Conservation (phyloP, 2,888 invertebrate genomes). For the Habrosyne pyritoides region DNA sequence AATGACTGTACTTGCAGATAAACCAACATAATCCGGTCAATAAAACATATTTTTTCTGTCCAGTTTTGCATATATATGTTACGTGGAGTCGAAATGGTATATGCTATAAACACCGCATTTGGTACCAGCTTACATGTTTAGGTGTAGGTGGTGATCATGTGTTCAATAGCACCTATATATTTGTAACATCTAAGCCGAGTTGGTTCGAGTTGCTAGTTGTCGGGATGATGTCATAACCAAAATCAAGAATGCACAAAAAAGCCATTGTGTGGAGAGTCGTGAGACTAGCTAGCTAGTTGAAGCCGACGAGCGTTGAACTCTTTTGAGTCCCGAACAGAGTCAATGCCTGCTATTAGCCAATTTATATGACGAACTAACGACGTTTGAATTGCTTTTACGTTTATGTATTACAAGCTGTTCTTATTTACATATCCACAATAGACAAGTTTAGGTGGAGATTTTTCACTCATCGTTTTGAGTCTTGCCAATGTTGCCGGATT, state of each 20-base stretch:
- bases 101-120: background rate
- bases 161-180: background rate
- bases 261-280: constrained; percentile 79
- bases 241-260: constrained; percentile 77
- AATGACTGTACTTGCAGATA: background rate
- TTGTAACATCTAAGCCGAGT: constrained; percentile 6
- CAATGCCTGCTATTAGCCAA: constrained; percentile 75
- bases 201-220: constrained; percentile 33
- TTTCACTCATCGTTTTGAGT: background rate
- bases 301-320: constrained; percentile 79
- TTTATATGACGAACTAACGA: constrained; percentile 60
- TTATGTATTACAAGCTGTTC: constrained; percentile 17
- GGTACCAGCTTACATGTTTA: background rate
- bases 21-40: too few relatives aligned
- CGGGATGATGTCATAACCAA: constrained; percentile 79
- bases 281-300: constrained; percentile 70
- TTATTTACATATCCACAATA: constrained; percentile 15
- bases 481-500: background rate
- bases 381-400: constrained; percentile 51
- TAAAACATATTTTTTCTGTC: background rate
- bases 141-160: background rate
- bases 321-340: constrained; percentile 67
- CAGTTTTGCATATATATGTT: too few relatives aligned
- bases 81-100: background rate
- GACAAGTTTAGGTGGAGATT: background rate